These are phyloP conservation scores for Calypte anna DNA, from an alignment of 2,113 vertebrate genomes.

Conservation along the genomic window DNA sequence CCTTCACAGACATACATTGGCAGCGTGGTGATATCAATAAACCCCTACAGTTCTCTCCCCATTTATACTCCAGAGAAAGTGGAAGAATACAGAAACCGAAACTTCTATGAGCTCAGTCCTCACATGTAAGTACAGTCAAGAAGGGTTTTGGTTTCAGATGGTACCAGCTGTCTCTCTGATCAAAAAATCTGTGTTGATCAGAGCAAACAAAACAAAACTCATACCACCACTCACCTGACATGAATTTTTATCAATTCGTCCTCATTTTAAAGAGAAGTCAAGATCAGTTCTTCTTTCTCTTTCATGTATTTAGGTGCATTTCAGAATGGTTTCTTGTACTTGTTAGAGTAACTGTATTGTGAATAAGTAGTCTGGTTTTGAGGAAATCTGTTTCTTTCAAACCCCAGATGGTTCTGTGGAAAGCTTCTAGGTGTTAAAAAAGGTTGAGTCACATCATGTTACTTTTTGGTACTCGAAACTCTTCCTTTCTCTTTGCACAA, in stretches of 20 bases:
- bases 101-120: slow-evolving; percentile 98
- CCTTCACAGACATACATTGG: slow-evolving; percentile 93
- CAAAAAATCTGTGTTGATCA: not conserved
- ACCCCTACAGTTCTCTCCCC: slow-evolving; percentile 91
- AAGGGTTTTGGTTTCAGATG: slow-evolving; percentile 53
- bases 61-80: slow-evolving; percentile 97
- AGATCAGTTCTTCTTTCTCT: not conserved
- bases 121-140: slow-evolving; percentile 91
- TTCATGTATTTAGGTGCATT: not conserved
- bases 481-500: not conserved
- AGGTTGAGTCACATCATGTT: not conserved
- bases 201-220: not conserved
- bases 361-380: not conserved
- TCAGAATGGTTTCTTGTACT: not conserved
- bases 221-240: not conserved
- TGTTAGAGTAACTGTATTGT: not conserved
- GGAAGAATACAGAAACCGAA: slow-evolving; percentile 98
- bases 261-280: slow-evolving; percentile 24
- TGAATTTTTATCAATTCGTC: slow-evolving; percentile 28
- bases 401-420: not conserved
- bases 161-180: slow-evolving; percentile 67
- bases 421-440: not conserved
- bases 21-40: slow-evolving; percentile 97
- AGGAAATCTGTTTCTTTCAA: not conserved
- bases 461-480: not conserved